phyloP scores from a whole-genome alignment of 2,113 vertebrate species.

The Paratilapia polleni region DNA sequence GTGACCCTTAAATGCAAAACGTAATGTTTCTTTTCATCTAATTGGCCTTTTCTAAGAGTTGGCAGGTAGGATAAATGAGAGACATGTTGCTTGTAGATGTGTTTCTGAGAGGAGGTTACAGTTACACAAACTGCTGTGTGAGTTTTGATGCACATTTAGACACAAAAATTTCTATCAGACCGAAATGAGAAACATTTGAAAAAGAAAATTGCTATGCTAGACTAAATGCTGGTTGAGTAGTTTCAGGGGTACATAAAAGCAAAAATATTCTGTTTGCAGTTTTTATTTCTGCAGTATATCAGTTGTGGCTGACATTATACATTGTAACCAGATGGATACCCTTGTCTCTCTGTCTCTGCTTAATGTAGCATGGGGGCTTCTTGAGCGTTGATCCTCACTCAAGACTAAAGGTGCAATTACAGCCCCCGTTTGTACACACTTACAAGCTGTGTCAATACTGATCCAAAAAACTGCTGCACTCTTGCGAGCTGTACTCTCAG shows the following conservation, averaged over 20 bases:
- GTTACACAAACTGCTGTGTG: background rate
- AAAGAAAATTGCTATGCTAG: background rate
- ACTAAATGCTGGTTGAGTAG: background rate
- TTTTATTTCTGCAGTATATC: background rate
- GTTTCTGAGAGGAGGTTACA: constrained; percentile 76
- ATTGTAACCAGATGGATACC: constrained; percentile 51
- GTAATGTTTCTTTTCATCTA: constrained; percentile 74
- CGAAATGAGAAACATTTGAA: background rate
- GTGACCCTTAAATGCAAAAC: constrained; percentile 49
- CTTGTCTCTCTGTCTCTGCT: constrained; percentile 28
- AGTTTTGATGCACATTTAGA: background rate
- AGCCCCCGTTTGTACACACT: constrained; percentile 32
- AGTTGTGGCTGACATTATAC: background rate
- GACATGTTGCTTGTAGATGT: constrained; percentile 71
- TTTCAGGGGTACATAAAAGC: background rate
- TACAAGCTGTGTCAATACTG: constrained; percentile 45
- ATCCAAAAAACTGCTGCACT: constrained; percentile 25
- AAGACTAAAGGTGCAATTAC: constrained; percentile 61
- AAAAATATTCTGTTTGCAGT: background rate
- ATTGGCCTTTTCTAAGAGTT: constrained; percentile 17
- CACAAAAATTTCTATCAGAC: background rate
- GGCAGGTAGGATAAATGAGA: constrained; percentile 21
- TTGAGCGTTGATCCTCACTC: constrained; percentile 50
- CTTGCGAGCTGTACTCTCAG: constrained; percentile 18
- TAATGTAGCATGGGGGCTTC: constrained; percentile 42